phyloP scores from a whole-genome alignment of 1,140 invertebrate genomes.

The Watersipora subatra region DNA sequence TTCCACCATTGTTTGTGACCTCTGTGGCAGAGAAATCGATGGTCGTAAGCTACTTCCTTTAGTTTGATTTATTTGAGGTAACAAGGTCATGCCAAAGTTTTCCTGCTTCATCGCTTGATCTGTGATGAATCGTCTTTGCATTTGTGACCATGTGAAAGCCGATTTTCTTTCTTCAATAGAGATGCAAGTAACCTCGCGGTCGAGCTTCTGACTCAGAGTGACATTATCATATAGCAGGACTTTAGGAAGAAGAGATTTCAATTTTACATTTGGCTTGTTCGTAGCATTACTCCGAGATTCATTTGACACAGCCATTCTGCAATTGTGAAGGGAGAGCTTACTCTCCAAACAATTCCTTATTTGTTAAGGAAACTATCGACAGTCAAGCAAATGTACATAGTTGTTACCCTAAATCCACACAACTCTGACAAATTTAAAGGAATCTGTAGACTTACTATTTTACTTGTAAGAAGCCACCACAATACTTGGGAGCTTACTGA shows the following conservation, averaged over 20 bases:
- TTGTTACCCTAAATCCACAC: too few relatives aligned
- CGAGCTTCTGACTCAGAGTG: not conserved
- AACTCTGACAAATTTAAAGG: too few relatives aligned
- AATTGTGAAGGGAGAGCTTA: too few relatives aligned
- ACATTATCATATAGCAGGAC: not conserved
- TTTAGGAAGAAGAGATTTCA: not conserved
- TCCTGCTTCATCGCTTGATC: not conserved
- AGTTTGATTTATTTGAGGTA: not conserved
- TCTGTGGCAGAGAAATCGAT: not conserved
- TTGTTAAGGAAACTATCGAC: too few relatives aligned
- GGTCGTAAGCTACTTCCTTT: not conserved
- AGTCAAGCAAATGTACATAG: too few relatives aligned
- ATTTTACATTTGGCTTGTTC: too few relatives aligned
- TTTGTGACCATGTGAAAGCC: not conserved
- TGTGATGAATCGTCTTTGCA: not conserved
- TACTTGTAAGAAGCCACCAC: too few relatives aligned
- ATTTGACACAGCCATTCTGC: too few relatives aligned
- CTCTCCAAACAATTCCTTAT: too few relatives aligned
- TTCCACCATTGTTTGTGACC: not conserved
- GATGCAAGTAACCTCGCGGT: not conserved
- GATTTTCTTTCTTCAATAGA: not conserved
- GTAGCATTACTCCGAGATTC: too few relatives aligned
- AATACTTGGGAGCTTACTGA: too few relatives aligned
- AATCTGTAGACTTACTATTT: too few relatives aligned
- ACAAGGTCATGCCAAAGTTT: not conserved